Conservation (phyloP, 2,113 vertebrate genomes). For the Todiramphus saurophagus region DNA sequence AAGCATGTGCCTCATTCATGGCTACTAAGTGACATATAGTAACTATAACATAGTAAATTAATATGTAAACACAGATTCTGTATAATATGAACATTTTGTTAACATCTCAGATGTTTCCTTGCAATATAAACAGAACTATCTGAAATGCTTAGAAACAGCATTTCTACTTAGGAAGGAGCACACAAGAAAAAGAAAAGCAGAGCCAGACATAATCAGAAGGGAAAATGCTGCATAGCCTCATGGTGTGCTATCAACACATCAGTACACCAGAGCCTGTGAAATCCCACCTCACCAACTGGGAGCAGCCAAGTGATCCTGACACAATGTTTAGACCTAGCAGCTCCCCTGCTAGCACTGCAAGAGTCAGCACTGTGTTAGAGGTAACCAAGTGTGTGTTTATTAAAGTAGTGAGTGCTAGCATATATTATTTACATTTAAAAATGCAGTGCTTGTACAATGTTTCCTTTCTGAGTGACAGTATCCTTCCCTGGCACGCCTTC, state of each 20-base stretch:
- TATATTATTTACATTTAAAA: too few species aligned
- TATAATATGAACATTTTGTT: not conserved
- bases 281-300: not conserved
- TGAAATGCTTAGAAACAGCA: not conserved
- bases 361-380: not conserved
- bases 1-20: not conserved
- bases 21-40: not conserved
- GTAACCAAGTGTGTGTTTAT: not conserved
- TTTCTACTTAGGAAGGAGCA: not conserved
- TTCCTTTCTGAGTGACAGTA: not conserved
- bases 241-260: not conserved
- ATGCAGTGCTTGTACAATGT: too few species aligned
- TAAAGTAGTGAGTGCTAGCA: not conserved
- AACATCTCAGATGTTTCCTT: not conserved
- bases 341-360: not conserved
- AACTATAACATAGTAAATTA: not conserved
- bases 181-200: not conserved
- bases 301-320: not conserved
- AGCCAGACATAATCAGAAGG: not conserved
- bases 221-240: not conserved
- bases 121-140: rapidly evolving
- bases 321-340: not conserved
- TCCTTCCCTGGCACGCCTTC: not conserved
- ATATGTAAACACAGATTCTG: not conserved
- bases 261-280: rapidly evolving